Evolutionary conservation across 2,113 vertebrate species (phyloP), one percentile per base, ranked within the genome.

Genomic region (Hiodon alosoides): DNA sequence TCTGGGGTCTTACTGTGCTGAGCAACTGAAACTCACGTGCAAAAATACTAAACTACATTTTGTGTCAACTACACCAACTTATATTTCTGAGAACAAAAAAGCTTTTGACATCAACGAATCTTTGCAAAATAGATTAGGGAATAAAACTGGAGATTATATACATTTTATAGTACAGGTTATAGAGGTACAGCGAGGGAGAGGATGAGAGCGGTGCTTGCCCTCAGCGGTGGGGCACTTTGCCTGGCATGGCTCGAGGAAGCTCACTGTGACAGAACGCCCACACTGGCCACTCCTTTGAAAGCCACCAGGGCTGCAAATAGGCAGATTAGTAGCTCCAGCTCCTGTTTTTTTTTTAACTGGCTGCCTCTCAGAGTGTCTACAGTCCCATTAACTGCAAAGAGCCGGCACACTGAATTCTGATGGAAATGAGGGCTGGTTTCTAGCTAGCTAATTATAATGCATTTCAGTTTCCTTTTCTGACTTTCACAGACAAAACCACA

Each of bases 251-350:
- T 53, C 13, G 8, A 60, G 61, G 67, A 17, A 74, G 72, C 62
- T 70, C 72, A 60, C 65, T 48, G n/a, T 55, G 60, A 72, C 61
- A 4, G 54, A 66, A 68, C 54, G 64, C 69, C 66, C 64, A 71
- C 17, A 70, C 64, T 31, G 52, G 52, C 66, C 64, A 52, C 53
- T 17, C 47, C 31, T 55, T 58, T 71, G 46, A 80, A 75, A 75
- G 68, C 58, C 50, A 74, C 60, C 5, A 3, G 53, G 48, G 54
- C 67, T 76, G 2, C 50, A 69, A 79, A 74, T 74, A 31, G 3
- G 61, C 71, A 71, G 75, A 58, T 61, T 57, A 64, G 69, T 83
- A 77, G 69, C 75, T 77, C 17, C 14, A 31, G 47, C 54, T 74
- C 16, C 55, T 61, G 71, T 31, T 31, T 31, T 31, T 31, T 31